Evolutionary conservation across 2,113 vertebrate genomes (phyloP).

Genomic region (Pithys albifrons): DNA sequence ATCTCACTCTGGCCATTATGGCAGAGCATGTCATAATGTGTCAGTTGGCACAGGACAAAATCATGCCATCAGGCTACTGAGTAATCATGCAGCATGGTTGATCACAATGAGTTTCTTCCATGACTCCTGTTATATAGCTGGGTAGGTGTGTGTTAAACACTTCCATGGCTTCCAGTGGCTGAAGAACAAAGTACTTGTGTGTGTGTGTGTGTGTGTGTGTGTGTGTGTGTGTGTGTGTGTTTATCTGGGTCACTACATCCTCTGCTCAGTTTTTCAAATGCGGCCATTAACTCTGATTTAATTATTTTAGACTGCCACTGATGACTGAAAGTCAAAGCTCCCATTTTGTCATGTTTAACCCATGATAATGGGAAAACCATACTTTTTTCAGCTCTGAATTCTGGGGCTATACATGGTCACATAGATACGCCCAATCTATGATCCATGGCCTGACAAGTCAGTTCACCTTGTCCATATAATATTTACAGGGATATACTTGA

Average conservation of each 20-base stretch:
- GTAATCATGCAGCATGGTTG: neutral
- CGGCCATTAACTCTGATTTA: neutral
- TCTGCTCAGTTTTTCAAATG: neutral
- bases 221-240: fast-evolving
- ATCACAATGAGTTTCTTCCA: neutral
- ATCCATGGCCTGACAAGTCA: neutral
- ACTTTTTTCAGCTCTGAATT: neutral
- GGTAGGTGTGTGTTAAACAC: neutral
- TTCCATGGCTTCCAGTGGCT: neutral
- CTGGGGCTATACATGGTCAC: fast-evolving
- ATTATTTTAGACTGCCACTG: neutral
- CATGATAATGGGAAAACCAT: neutral
- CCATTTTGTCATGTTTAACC: neutral
- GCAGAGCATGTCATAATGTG: neutral
- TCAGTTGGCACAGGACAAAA: neutral
- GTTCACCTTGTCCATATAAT: neutral
- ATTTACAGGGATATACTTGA: neutral
- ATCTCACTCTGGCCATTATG: neutral
- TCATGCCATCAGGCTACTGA: neutral
- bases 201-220: neutral
- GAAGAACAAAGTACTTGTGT: neutral
- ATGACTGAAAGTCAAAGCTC: neutral
- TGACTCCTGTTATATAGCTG: fast-evolving
- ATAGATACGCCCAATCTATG: neutral
- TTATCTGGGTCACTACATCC: neutral